A percentile compares a stretch with the other conserved stretches of the same genome.
These are phyloP conservation scores for Alviniconcha strummeri DNA, from an alignment of 2,888 invertebrate species.

Conservation along the genomic window DNA sequence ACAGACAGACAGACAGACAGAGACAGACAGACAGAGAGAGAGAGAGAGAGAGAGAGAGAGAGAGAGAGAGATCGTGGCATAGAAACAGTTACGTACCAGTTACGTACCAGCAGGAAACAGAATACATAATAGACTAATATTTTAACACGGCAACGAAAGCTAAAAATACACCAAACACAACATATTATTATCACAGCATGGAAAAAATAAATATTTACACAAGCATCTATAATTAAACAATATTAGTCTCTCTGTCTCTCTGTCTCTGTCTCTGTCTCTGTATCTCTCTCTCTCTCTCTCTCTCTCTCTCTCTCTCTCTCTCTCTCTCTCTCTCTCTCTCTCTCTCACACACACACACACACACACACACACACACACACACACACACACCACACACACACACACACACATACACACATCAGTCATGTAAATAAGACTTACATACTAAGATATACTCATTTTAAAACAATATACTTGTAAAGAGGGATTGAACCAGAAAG, in stretches of 20 bases:
- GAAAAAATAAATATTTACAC: background rate
- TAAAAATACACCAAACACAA: background rate
- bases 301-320: constrained; percentile 7
- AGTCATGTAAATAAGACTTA: too few relatives aligned
- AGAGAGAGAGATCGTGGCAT: too few relatives aligned
- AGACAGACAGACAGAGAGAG: background rate
- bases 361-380: too few relatives aligned
- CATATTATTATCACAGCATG: background rate
- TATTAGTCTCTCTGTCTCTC: background rate
- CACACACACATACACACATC: too few relatives aligned
- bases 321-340: background rate
- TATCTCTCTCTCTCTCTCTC: constrained; percentile 14
- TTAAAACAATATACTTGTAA: too few relatives aligned
- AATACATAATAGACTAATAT: background rate
- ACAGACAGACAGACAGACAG: background rate
- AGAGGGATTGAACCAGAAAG: too few relatives aligned
- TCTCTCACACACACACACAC: background rate
- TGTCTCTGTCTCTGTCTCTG: background rate
- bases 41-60: background rate
- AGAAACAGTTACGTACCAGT: too few relatives aligned
- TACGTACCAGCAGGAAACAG: background rate
- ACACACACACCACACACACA: too few relatives aligned
- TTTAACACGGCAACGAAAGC: background rate
- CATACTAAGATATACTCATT: too few relatives aligned
- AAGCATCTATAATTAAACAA: background rate